Evolutionary conservation across 2,797 vertebrate genomes (phyloP).

Genomic region (Falco novaeseelandiae): DNA sequence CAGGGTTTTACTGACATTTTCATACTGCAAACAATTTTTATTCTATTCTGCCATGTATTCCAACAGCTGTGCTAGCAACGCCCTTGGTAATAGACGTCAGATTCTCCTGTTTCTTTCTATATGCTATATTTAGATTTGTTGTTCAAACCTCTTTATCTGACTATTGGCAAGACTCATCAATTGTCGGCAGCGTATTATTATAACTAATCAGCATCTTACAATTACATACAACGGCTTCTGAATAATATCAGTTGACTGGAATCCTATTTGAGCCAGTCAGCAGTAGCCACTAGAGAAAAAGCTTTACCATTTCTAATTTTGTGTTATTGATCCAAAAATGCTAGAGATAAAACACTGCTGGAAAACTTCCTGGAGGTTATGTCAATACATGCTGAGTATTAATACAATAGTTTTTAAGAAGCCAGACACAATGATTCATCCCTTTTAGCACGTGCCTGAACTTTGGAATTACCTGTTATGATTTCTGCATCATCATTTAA

Average conservation of each 20-base stretch:
- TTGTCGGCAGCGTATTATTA: not conserved
- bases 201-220: constrained; percentile 36
- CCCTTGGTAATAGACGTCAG: not conserved
- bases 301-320: not conserved
- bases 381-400: not conserved
- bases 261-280: not conserved
- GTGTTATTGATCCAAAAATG: constrained; percentile 39
- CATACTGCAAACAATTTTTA: not conserved
- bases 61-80: not conserved
- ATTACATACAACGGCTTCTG: not conserved
- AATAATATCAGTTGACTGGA: not conserved
- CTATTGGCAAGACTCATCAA: constrained; percentile 10
- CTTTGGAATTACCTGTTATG: not conserved
- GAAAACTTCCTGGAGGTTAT: constrained; percentile 36
- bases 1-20: not conserved
- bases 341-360: constrained; percentile 11
- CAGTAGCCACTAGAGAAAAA: not conserved
- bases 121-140: constrained; percentile 4
- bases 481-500: not conserved
- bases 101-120: not conserved
- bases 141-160: constrained; percentile 15
- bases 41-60: not conserved
- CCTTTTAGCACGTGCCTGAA: not conserved
- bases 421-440: not conserved
- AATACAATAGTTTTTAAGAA: constrained; percentile 12